Percentiles rank a stretch among this genome's conserved stretches.
phyloP scores from a whole-genome alignment of 2,113 vertebrate species.

The Sinocyclocheilus anshuiensis region DNA sequence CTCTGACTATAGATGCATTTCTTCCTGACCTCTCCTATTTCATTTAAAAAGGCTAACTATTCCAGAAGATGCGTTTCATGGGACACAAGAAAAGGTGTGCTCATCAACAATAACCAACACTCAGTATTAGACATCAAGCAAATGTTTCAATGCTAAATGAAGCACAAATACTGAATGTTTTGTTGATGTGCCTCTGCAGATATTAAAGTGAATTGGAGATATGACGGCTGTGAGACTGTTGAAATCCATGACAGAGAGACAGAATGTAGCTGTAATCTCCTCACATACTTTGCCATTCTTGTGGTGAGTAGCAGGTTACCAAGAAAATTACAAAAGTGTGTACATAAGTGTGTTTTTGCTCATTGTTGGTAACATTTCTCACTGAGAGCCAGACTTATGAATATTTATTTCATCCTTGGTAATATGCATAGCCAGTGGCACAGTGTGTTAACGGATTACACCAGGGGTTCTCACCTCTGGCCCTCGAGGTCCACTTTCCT shows the following conservation, averaged over 20 bases:
- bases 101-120: neutral
- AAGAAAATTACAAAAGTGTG: neutral
- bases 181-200: slow-evolving; percentile 58
- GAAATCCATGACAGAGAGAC: slow-evolving; percentile 55
- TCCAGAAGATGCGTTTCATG: slow-evolving; percentile 72
- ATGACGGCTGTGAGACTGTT: slow-evolving; percentile 65
- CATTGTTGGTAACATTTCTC: too few species aligned
- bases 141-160: neutral
- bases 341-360: neutral
- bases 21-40: neutral
- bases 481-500: too few species aligned
- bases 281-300: slow-evolving; percentile 77
- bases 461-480: too few species aligned
- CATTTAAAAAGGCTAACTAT: slow-evolving; percentile 59
- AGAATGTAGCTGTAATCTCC: slow-evolving; percentile 72
- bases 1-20: too few species aligned
- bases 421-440: too few species aligned
- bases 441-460: too few species aligned
- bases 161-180: neutral
- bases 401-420: too few species aligned
- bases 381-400: too few species aligned
- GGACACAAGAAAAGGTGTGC: slow-evolving; percentile 71
- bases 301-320: slow-evolving; percentile 68
- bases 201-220: slow-evolving; percentile 63
- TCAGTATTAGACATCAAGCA: neutral